These are phyloP conservation scores for Aphaenogaster ashmeadi DNA, from an alignment of 1,140 invertebrate species.

Conservation along the genomic window DNA sequence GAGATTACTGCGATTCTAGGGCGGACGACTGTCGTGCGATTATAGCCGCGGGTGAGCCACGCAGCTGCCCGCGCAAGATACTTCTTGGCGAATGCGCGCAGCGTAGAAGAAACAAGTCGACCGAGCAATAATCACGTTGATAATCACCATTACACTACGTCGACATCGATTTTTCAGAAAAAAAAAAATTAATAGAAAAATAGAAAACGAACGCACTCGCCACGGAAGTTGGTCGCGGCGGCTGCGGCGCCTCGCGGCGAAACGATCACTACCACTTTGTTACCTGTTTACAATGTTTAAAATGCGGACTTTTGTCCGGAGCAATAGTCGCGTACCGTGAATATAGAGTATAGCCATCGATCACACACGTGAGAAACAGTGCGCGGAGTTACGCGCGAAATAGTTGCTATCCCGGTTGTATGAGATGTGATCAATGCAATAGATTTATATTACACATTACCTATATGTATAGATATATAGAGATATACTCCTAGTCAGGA, in stretches of 20 bases:
- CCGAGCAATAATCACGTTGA: constrained; percentile 61
- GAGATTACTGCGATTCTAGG: constrained; percentile 72
- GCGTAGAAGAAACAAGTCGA: background rate
- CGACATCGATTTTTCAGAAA: constrained; percentile 6
- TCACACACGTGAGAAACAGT: constrained; percentile 71
- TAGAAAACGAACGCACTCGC: constrained; percentile 50
- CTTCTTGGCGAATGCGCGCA: constrained; percentile 65
- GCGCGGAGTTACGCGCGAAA: constrained; percentile 68
- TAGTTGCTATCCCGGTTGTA: constrained; percentile 75
- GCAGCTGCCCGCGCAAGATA: background rate
- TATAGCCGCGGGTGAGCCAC: constrained; percentile 10
- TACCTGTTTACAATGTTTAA: constrained; percentile 87
- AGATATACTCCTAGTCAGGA: constrained; percentile 84
- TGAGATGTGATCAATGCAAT: constrained; percentile 79
- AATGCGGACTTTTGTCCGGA: constrained; percentile 84
- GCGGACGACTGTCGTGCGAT: constrained; percentile 64
- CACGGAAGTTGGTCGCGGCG: constrained; percentile 41
- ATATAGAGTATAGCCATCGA: constrained; percentile 77
- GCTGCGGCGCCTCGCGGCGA: constrained; percentile 62
- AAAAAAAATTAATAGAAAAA: background rate
- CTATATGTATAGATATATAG: constrained; percentile 82
- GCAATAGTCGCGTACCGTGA: constrained; percentile 81
- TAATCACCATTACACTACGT: background rate
- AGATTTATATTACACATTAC: constrained; percentile 77
- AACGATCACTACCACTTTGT: constrained; percentile 86